Conservation (phyloP, 2,888 invertebrate genomes). For the Sphaeridia pumilis region DNA sequence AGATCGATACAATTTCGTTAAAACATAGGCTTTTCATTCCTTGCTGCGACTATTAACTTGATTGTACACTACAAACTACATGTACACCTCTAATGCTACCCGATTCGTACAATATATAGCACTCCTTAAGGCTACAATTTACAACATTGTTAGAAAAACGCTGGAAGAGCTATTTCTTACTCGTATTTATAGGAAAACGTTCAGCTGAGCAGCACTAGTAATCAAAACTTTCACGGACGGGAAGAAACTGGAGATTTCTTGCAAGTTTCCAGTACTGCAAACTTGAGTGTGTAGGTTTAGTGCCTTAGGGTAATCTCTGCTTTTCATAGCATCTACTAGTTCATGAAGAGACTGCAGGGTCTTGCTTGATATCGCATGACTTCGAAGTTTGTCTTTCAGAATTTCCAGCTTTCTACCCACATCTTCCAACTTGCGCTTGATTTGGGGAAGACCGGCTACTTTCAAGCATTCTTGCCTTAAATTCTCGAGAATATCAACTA, state of each 20-base stretch:
- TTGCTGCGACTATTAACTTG: no score
- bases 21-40: no score
- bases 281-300: constrained; percentile 59
- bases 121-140: no score
- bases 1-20: no score
- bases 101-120: no score
- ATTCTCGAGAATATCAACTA: constrained; percentile 16
- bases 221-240: constrained; percentile 79
- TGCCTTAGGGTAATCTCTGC: constrained; percentile 59
- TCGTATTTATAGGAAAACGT: constrained; percentile 22
- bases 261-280: constrained; percentile 78
- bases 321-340: constrained; percentile 57
- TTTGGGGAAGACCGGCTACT: constrained; percentile 53
- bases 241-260: constrained; percentile 80
- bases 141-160: no score
- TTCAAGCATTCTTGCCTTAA: constrained; percentile 15
- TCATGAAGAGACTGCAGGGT: constrained; percentile 63
- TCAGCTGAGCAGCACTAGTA: constrained; percentile 65
- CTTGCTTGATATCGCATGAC: constrained; percentile 63
- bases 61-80: no score
- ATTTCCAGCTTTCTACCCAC: constrained; percentile 73
- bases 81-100: no score
- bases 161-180: no score
- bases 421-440: constrained; percentile 80
- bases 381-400: constrained; percentile 73